Base-by-base conservation (phyloP, 2,888 invertebrate species). In the Zele albiditarsus region DNA sequence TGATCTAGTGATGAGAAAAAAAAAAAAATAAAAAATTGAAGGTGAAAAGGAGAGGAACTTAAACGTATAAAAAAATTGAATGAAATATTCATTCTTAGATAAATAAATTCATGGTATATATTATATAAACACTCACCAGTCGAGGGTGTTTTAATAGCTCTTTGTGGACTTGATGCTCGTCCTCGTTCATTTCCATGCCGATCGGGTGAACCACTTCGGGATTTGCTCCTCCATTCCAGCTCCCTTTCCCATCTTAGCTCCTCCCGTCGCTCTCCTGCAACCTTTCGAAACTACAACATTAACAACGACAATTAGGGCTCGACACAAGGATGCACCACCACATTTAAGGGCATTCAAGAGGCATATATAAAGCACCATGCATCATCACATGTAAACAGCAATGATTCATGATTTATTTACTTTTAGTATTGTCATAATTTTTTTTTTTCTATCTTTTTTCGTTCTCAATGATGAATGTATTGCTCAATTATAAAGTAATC, bases 211-310 rank as follows among this genome's bases (percentile, higher is more conserved):
- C 88, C 87, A 62, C 88, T 85, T 73, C 89, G 85, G 10, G 89
- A 89, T 77, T 87, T 89, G 81, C 85, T 89, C 75, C 89, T 86
- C 86, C 89, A 89, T 73, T 90, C 90, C 77, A 90, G 82, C 75
- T 90, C 89, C 38, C 88, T 83, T 67, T 88, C 89, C 86, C 89
- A 87, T 79, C 84, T 85, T 73, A 89, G 84, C 68, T 86, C 86
- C 75, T 89, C 89, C 33, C 89, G 87, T 38, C 89, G 87, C 81
- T 89, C 90, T 66, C 89, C 90, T 86, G 89, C 89, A 85, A 89
- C 89, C 88, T 89, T 89, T 87, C 88, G 89, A 88, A 89, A 89
- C 89, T 89, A 88, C 83, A 87, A 88, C 84, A 87, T 88, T 87
- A 53, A 88, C 85, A 82, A 84, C 82, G 81, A 75, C 78, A 80